Evolutionary conservation across 2,113 vertebrate genomes (phyloP), one percentile per base, ranked within the genome.

Genomic region (Percina caprodes): DNA sequence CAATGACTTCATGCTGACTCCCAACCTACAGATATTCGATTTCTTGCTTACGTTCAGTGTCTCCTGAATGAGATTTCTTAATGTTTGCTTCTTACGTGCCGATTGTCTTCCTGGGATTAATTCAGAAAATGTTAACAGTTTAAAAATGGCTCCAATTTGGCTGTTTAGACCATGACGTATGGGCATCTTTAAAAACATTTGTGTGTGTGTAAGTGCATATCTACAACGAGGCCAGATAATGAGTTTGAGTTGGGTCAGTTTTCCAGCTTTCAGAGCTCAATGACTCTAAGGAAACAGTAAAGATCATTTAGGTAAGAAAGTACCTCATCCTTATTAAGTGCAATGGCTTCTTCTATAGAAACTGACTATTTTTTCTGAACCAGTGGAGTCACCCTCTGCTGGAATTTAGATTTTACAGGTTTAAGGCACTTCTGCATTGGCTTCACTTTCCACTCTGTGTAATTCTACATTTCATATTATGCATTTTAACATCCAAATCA

Each of bases 211-310:
- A 18, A 2, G 16, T 30, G 35, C 3, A 16, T 19, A 12, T 26
- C 7, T 35, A 2, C 13, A 30, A 63, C 1, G 9, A 69, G 14
- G 24, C 35, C 33, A 30, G 46, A 51, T 73, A 71, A 83, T 79
- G 62, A 76, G 30, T 52, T n/a, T n/a, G n/a, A n/a, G n/a, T n/a
- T n/a, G 39, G 39, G 39, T 26, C 21, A 45, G 48, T 78, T 78
- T 49, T 52, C 42, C 62, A 45, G 56, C 73, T 42, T 24, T 52
- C 65, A 69, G n/a, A 30, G 61, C 68, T 46, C 49, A 52, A 66
- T 42, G 70, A 66, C 26, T 48, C 5, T 15, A 9, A 6, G 21
- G 26, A 45, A 74, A 61, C 60, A 2, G 33, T 33, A 33, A 2
- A 16, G 24, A 69, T 73, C 7, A 45, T 65, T 61, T 5, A 51